Base-by-base conservation (phyloP, 2,797 vertebrate species). In the Esox masquinongy region DNA sequence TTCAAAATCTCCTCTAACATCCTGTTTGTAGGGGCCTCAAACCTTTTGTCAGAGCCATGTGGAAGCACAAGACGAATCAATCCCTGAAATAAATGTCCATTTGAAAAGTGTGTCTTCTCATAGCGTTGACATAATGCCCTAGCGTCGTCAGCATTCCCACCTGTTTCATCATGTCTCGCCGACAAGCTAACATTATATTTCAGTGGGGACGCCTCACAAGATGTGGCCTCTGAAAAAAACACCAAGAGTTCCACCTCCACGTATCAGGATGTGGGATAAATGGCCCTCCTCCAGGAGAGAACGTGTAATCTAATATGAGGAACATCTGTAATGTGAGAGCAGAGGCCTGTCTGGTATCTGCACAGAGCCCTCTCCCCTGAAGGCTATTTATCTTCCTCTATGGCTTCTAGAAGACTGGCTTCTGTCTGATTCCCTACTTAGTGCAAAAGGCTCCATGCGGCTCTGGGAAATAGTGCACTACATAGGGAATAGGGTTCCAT, bases 141-240 rank as follows among this genome's bases (percentile, higher is more conserved):
- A 76, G 36, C 36, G 5, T 39, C 87, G 84, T 90, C 90, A 88
- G 82, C 84, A 81, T 87, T 83, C 84, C 80, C 87, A 87, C 79
- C 36, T 39, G 36, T 39, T 8, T 39, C 84, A 86, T 88, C 84
- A 76, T 76, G 9, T 88, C 83, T 74, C 75, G 12, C 76, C 29
- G 79, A 85, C 81, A 79, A 81, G 83, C 86, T 90, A 89, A 87
- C 82, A 72, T 90, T 89, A 68, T 77, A 88, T 90, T 91, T 84
- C 72, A 79, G 82, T 79, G 63, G 82, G 66, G 73, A 85, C 79
- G 90, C 90, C 80, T 90, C 36, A 39, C 78, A 1, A 88, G 90
- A 89, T 88, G 85, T 90, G 86, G 88, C 84, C 80, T 75, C 68
- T 88, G 88, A 91, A 90, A 91, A 85, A 76, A n/a, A n/a, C 73